Conservation (phyloP, 2,797 vertebrate species). For the Parauchenoglanis punctatus region DNA sequence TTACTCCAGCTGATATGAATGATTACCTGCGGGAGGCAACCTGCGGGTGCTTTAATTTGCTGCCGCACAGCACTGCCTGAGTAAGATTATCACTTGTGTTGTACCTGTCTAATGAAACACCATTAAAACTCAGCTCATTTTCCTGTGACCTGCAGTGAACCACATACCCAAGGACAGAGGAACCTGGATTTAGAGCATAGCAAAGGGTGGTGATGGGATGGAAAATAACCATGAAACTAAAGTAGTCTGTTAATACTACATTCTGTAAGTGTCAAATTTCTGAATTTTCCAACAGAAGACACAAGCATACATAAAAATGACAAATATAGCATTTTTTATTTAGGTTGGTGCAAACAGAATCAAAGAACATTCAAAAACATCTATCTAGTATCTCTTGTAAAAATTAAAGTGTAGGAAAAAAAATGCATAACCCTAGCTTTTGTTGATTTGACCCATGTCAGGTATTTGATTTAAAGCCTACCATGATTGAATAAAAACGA, state of each 20-base stretch:
- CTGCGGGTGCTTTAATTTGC: constrained; percentile 40
- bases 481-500: neutral
- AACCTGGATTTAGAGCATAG: neutral
- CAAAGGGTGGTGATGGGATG: constrained; percentile 1
- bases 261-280: neutral
- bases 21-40: constrained; percentile 44
- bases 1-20: constrained; percentile 43
- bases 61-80: constrained; percentile 34
- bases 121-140: constrained; percentile 23
- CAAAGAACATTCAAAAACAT: neutral
- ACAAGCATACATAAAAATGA: neutral
- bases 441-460: neutral
- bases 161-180: neutral
- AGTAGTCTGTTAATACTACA: neutral
- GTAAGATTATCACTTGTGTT: constrained; percentile 32
- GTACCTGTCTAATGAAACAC: constrained; percentile 36
- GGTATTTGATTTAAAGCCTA: neutral
- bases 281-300: neutral
- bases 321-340: neutral
- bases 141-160: constrained; percentile 12
- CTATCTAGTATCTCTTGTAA: neutral
- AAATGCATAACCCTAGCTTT: neutral
- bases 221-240: neutral
- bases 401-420: neutral
- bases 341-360: neutral